Evolutionary conservation across 1,140 invertebrate species (phyloP).

Genomic region (Drosophila fuyamai): DNA sequence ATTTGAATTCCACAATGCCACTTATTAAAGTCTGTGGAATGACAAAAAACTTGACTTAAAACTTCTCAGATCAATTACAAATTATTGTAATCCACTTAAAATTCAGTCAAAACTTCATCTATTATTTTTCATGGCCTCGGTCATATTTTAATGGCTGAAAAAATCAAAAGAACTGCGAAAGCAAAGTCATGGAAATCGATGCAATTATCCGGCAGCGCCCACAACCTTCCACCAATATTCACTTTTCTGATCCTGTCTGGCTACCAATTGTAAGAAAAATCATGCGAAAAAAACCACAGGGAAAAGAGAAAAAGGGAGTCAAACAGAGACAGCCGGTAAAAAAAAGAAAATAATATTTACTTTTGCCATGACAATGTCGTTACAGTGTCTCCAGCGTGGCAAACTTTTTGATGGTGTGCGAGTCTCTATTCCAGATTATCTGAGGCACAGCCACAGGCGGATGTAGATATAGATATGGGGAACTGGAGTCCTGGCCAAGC

Average conservation of each 20-base stretch:
- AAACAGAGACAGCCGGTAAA: constrained; percentile 24
- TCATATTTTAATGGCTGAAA: constrained; percentile 23
- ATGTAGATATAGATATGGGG: neutral
- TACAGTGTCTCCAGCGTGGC: constrained; percentile 21
- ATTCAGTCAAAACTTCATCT: constrained; percentile 63
- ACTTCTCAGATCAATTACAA: constrained; percentile 31
- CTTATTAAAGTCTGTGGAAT: neutral
- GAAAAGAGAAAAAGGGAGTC: constrained; percentile 4
- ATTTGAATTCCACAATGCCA: neutral
- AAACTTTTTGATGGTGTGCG: constrained; percentile 64
- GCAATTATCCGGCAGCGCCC: constrained; percentile 67
- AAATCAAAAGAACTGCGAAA: constrained; percentile 36
- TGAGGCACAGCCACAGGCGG: constrained; percentile 21
- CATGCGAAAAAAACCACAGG: constrained; percentile 1
- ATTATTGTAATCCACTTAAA: constrained; percentile 69
- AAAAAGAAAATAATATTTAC: constrained; percentile 73
- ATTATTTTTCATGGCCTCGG: neutral
- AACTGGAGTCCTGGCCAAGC: neutral
- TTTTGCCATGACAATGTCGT: constrained; percentile 79
- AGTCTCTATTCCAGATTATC: constrained; percentile 52
- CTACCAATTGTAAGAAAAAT: constrained; percentile 53
- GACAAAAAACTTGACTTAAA: neutral
- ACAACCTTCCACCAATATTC: constrained; percentile 37
- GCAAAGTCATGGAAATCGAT: constrained; percentile 69
- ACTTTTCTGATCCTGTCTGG: constrained; percentile 34